Evolutionary conservation across 1,140 invertebrate genomes (phyloP).

Genomic region (Drosophila athabasca): DNA sequence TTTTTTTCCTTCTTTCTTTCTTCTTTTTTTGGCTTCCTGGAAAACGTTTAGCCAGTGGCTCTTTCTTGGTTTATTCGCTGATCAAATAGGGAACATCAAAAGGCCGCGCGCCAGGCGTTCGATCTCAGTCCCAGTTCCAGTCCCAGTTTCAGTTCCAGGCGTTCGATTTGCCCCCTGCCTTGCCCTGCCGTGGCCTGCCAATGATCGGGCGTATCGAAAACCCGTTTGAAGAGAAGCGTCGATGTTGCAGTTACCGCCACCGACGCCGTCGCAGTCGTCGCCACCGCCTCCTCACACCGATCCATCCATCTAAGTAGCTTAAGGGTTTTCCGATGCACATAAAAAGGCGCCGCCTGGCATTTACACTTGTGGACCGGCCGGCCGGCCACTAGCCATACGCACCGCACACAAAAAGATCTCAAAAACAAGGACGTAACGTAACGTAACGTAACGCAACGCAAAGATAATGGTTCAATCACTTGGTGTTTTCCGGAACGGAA

Average conservation of each 20-base stretch:
- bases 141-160: constrained; percentile 18
- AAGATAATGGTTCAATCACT: constrained; percentile 25
- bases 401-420: constrained; percentile 34
- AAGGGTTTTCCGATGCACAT: constrained; percentile 55
- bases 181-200: background rate
- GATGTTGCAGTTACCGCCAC: constrained; percentile 38
- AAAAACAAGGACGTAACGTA: too few relatives aligned
- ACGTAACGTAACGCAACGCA: background rate
- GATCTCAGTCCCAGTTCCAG: constrained; percentile 8
- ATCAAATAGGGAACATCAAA: constrained; percentile 67
- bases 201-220: constrained; percentile 57
- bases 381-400: constrained; percentile 63
- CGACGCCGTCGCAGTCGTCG: constrained; percentile 46
- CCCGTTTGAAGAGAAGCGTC: constrained; percentile 60
- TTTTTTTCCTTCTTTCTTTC: background rate
- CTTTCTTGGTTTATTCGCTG: background rate
- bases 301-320: constrained; percentile 72
- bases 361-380: constrained; percentile 64
- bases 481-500: too few relatives aligned
- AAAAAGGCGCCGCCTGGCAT: constrained; percentile 65
- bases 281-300: constrained; percentile 57
- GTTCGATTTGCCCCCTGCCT: constrained; percentile 21
- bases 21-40: constrained; percentile 46
- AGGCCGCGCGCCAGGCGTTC: constrained; percentile 32
- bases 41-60: constrained; percentile 46